Evolutionary conservation across 2,888 invertebrate genomes (phyloP).

Genomic region (Branchellion lobata): DNA sequence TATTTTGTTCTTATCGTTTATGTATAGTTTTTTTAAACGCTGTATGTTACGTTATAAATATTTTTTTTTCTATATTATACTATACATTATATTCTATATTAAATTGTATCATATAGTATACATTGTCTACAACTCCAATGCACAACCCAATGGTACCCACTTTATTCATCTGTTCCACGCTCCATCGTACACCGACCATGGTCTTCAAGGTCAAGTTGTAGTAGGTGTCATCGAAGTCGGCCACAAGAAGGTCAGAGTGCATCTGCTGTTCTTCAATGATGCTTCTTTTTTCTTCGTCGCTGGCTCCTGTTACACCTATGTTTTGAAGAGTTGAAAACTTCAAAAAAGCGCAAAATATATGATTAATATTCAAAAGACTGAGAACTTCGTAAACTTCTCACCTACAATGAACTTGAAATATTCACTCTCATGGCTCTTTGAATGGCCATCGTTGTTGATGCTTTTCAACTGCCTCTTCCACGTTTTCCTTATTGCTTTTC

Average conservation of each 20-base stretch:
- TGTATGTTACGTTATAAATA: too few relatives aligned
- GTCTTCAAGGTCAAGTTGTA: conserved; percentile 39
- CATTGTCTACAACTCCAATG: too few relatives aligned
- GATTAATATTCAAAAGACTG: neutral
- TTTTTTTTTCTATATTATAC: too few relatives aligned
- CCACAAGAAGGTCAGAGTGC: conserved; percentile 27
- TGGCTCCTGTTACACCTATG: neutral
- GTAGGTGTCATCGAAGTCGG: conserved; percentile 37
- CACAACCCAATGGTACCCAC: conserved; percentile 1
- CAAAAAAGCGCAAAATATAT: neutral
- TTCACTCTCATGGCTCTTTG: neutral
- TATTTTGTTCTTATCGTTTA: too few relatives aligned
- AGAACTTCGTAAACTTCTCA: neutral
- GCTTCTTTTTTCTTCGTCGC: neutral
- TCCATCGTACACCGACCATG: conserved; percentile 31
- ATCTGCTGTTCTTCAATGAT: conserved; percentile 21
- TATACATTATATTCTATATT: too few relatives aligned
- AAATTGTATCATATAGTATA: too few relatives aligned
- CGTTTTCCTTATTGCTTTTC: neutral
- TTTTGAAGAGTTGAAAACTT: neutral
- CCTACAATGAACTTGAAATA: neutral
- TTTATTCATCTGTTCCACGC: neutral
- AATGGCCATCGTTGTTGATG: neutral
- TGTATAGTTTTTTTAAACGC: too few relatives aligned
- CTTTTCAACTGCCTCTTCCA: neutral